Conservation (phyloP, 2,113 vertebrate genomes). For the Macrotis lagotis region DNA sequence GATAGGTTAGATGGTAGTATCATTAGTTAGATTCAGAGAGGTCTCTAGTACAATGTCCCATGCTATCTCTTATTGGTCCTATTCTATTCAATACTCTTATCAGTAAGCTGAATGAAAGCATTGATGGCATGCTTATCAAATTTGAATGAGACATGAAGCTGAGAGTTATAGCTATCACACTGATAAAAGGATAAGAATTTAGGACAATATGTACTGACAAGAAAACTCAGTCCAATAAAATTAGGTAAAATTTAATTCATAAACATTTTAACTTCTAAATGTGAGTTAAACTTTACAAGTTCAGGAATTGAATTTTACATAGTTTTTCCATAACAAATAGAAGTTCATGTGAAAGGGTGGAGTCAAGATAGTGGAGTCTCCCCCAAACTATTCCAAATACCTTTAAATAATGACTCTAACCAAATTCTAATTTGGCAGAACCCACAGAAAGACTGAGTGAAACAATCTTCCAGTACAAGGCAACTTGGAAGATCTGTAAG, state of each 20-base stretch:
- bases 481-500: too few relatives aligned
- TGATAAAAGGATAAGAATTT: not conserved
- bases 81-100: not conserved
- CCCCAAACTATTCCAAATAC: too few relatives aligned
- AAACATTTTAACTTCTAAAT: not conserved
- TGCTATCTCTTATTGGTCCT: not conserved
- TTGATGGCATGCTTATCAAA: not conserved
- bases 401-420: too few relatives aligned
- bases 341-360: not conserved
- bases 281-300: not conserved
- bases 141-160: not conserved
- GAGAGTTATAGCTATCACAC: not conserved
- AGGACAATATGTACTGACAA: not conserved
- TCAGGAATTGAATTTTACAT: not conserved
- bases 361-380: too few relatives aligned
- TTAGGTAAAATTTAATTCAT: not conserved
- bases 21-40: not conserved
- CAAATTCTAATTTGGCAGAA: too few relatives aligned
- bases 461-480: too few relatives aligned
- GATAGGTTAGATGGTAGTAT: not conserved
- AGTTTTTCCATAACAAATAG: too few relatives aligned
- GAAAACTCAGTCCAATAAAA: not conserved
- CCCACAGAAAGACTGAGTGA: too few relatives aligned
- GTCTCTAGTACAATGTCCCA: not conserved
- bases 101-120: not conserved